Conservation (phyloP, 2,113 vertebrate genomes). For the Fregetta grallaria region DNA sequence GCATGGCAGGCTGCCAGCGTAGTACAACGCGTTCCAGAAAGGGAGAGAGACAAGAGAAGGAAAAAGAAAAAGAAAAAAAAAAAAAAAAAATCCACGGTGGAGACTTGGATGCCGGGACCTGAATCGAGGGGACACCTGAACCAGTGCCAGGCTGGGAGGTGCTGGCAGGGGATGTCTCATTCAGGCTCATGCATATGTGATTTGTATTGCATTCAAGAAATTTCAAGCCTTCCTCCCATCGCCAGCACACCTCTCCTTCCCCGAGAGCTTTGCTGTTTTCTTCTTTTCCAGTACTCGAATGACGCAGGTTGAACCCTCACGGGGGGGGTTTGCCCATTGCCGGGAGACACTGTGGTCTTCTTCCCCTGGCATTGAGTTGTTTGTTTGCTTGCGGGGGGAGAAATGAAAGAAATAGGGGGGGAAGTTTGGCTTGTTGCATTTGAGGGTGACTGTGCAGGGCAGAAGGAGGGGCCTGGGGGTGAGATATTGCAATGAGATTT, state of each 20-base stretch:
- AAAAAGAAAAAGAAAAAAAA: not conserved
- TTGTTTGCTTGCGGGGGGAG: constrained; percentile 39
- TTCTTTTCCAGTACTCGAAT: not conserved
- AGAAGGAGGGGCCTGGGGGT: not conserved
- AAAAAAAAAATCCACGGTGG: not conserved
- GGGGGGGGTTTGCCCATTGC: not conserved
- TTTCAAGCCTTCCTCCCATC: not conserved
- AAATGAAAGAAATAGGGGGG: not conserved
- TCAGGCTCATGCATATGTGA: not conserved
- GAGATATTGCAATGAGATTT: not conserved
- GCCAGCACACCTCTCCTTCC: not conserved
- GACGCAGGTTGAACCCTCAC: constrained; percentile 24
- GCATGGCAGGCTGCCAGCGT: constrained; percentile 51
- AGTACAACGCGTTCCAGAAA: not conserved
- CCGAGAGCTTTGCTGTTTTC: constrained; percentile 44
- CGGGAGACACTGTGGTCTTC: not conserved
- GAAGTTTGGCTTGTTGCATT: not conserved
- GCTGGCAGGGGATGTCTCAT: not conserved
- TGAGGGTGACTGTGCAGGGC: not conserved
- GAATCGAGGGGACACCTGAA: constrained; percentile 4
- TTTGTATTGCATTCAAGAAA: not conserved
- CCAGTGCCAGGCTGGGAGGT: not conserved
- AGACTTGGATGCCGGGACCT: not conserved
- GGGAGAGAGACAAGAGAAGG: not conserved
- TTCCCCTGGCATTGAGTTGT: constrained; percentile 12